These are phyloP conservation scores for Bergia sp. DNA, from an alignment of 92 coral and sea anemone species.

Conservation along the genomic window DNA sequence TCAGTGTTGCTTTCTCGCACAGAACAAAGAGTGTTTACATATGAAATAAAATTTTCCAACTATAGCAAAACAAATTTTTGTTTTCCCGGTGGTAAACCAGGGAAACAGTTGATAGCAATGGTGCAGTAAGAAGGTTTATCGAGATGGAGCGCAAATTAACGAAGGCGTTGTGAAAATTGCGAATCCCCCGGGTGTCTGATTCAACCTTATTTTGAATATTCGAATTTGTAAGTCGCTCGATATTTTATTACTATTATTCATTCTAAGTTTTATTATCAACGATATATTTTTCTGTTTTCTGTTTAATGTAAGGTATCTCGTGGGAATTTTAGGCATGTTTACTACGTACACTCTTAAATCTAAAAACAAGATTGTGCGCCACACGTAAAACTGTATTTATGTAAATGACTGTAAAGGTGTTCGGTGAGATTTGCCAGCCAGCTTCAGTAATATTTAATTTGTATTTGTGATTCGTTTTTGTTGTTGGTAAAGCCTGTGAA, in stretches of 20 bases:
- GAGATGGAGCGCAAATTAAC: not conserved
- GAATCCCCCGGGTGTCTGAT: not conserved
- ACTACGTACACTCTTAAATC: not conserved
- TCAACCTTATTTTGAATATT: constrained; percentile 3
- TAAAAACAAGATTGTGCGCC: not conserved
- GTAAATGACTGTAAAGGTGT: constrained; percentile 17
- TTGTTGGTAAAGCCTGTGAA: constrained; percentile 7
- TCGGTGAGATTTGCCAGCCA: not conserved
- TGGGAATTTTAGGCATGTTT: not conserved
- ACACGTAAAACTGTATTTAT: constrained; percentile 9
- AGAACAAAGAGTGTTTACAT: not conserved
- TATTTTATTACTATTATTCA: not conserved
- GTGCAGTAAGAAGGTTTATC: too few relatives aligned
- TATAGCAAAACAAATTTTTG: not conserved
- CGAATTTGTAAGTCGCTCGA: not conserved
- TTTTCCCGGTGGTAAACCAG: not conserved
- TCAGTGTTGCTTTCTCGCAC: not conserved
- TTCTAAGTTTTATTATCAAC: not conserved
- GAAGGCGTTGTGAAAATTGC: not conserved
- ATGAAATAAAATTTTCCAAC: not conserved
- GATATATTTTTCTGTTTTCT: not conserved
- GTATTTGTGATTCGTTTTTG: constrained; percentile 17
- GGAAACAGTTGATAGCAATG: not conserved
- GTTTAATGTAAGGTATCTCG: not conserved
- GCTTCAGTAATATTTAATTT: constrained; percentile 42